Conservation (phyloP, 1,140 invertebrate genomes). For the Bombus picipes region DNA sequence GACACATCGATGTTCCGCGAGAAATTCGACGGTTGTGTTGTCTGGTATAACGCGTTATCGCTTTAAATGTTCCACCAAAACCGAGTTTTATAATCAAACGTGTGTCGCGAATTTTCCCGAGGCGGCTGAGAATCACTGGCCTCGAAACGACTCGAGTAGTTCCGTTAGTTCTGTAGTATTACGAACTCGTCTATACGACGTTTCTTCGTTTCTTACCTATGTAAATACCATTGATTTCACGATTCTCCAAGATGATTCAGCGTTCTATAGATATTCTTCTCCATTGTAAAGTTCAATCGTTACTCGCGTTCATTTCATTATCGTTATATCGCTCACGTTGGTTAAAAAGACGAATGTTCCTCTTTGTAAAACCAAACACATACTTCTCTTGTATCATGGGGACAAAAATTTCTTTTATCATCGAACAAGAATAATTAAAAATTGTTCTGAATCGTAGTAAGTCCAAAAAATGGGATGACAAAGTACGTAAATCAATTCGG, state of each 20-base stretch:
- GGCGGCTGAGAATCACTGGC: neutral
- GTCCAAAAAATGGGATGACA: neutral
- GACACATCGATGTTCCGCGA: neutral
- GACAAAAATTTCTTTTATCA: neutral
- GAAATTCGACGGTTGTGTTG: neutral
- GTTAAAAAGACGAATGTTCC: neutral
- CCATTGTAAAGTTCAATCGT: neutral
- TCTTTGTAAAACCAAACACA: neutral
- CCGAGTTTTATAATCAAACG: conserved; percentile 34
- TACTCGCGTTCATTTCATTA: neutral
- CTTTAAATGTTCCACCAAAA: conserved; percentile 36
- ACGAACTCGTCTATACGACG: neutral
- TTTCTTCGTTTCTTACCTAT: conserved; percentile 27
- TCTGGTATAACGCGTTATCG: conserved; percentile 5
- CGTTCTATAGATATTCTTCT: neutral
- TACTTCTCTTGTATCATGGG: too few relatives aligned
- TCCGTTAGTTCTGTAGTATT: neutral
- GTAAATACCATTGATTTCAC: conserved; percentile 33
- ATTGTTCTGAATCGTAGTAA: neutral
- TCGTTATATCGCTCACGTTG: neutral
- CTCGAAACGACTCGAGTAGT: neutral
- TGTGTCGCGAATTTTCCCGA: neutral
- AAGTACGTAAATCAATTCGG: neutral
- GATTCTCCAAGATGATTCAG: neutral
- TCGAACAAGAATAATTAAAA: too few relatives aligned